A percentile compares a stretch with the other conserved stretches of the same genome.
Evolutionary conservation across 2,888 invertebrate genomes (phyloP).

Genomic region (Drosophila falleni): DNA sequence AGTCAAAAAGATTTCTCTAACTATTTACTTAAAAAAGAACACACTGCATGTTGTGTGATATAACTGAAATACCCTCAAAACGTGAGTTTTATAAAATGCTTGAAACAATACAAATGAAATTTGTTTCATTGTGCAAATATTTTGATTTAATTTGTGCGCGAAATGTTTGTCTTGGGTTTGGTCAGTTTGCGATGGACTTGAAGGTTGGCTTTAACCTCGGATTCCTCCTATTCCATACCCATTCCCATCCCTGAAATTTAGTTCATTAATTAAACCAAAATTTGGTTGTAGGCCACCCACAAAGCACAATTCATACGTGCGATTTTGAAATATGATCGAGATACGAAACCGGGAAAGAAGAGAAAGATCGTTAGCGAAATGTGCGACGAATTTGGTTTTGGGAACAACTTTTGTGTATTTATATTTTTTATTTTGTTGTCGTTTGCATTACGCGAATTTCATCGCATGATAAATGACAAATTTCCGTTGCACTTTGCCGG

Average conservation of each 20-base stretch:
- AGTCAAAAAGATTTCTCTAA: background rate
- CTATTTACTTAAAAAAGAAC: background rate
- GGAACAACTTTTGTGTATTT: conserved; percentile 9
- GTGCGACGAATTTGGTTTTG: conserved; percentile 25
- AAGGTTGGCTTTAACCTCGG: conserved; percentile 6
- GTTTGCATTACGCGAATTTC: conserved; percentile 58
- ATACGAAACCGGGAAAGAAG: background rate
- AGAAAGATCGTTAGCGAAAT: conserved; percentile 52
- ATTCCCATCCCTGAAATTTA: background rate
- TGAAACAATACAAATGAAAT: conserved; percentile 48
- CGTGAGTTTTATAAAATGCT: background rate
- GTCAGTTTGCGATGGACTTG: conserved; percentile 27
- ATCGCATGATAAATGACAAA: conserved; percentile 75
- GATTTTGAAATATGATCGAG: conserved; percentile 77
- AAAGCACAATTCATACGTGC: conserved; percentile 58
- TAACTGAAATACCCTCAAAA: background rate
- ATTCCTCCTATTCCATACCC: background rate
- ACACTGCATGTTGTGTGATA: background rate
- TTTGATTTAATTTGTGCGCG: conserved; percentile 67
- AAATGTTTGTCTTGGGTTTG: conserved; percentile 53
- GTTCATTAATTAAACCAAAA: conserved; percentile 71
- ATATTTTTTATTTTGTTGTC: too few relatives aligned
- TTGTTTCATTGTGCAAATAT: conserved; percentile 65
- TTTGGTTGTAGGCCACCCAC: conserved; percentile 71
- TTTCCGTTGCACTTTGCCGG: conserved; percentile 76